Base-by-base conservation (phyloP, 2,113 vertebrate genomes). In the Lutjanus erythropterus region DNA sequence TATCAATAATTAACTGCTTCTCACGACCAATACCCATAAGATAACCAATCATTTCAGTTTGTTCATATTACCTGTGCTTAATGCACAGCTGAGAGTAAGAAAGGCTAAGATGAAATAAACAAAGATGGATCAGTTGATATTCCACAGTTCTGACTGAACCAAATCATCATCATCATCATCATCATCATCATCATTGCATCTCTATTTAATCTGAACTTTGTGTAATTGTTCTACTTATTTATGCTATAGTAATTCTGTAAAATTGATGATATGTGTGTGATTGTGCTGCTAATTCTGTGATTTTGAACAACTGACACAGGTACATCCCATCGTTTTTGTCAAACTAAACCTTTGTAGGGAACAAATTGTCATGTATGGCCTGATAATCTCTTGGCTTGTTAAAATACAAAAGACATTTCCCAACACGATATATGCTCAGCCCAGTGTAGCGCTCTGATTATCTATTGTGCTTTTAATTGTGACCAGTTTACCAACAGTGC, bases 401-500 rank as follows among this genome's bases (percentile, higher is more conserved):
- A 21, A 18, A 56, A 37, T n/a, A 10, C 5, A 68, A 62, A 0
- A 68, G 52, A 0, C n/a, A 42, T 11, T 1, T 39, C 27, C 52
- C 29, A 19, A 1, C 9, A 49, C 5, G 15, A 12, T 12, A 12
- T 9, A 70, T 25, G 33, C 41, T 59, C 53, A 69, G 14, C 35
- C 16, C 0, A 0, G 8, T 15, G n/a, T 10, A 14, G 16, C n/a
- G 3, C 46, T 52, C n/a, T 76, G 15, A 42, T 47, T 35, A 46
- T 39, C 53, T 71, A 29, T 33, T 77, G 61, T 77, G 52, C 41
- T 76, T n/a, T 50, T 74, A 44, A 44, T 37, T 85, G 52, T 61
- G 27, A 35, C 23, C 42, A 29, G 75, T 88, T 81, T 72, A 77
- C 69, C 41, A 83, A 76, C 84, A 61, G 65, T 42, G 52, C 53